Evolutionary conservation across 2,888 invertebrate genomes (phyloP).

Genomic region (Scelioninae gen. 2): DNA sequence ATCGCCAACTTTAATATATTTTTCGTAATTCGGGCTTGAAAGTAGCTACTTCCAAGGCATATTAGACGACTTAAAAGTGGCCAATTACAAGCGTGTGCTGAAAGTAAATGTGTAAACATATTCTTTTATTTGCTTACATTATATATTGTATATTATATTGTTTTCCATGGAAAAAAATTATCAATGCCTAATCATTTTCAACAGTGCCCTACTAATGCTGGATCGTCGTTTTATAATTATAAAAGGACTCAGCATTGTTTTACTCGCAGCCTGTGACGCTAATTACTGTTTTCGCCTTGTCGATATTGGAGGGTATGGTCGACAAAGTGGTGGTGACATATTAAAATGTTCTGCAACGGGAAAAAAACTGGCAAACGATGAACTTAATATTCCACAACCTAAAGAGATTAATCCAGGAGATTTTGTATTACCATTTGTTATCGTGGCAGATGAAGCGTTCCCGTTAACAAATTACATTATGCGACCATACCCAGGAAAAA

Average conservation of each 20-base stretch:
- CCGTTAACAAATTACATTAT: slow-evolving; percentile 6
- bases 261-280: slow-evolving; percentile 11
- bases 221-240: slow-evolving; percentile 14
- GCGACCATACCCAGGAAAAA: slow-evolving; percentile 20
- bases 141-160: no score
- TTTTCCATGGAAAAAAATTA: no score
- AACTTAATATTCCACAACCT: slow-evolving; percentile 7
- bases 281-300: slow-evolving; percentile 3
- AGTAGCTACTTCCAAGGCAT: no score
- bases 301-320: slow-evolving; percentile 12
- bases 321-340: slow-evolving; percentile 13
- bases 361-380: not conserved
- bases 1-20: no score
- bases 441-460: slow-evolving; percentile 12
- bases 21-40: no score
- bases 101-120: no score
- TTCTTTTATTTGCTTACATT: no score
- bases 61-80: no score
- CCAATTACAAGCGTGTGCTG: no score
- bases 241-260: slow-evolving; percentile 8
- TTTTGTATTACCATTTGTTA: not conserved
- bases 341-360: not conserved
- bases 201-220: slow-evolving; percentile 9
- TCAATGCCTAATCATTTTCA: not conserved
- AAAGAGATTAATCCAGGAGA: not conserved